Evolutionary conservation across 2,113 vertebrate species (phyloP), one percentile per base, ranked within the genome.

Genomic region (Hippocampus abdominalis): DNA sequence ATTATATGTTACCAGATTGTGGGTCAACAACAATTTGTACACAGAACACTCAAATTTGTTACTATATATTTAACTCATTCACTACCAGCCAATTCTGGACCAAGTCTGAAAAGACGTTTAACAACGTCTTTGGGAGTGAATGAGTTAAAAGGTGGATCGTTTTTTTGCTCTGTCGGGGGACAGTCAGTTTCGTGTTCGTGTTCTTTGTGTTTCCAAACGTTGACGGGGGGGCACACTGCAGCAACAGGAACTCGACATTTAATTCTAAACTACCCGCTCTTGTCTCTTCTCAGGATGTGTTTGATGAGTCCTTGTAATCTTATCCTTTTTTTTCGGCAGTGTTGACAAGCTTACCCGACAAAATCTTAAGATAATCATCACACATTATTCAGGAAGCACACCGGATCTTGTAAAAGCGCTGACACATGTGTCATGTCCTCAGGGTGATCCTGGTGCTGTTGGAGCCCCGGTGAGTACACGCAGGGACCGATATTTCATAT

Each of bases 381-480:
- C 27, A 67, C 21, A 67, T 64, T 64, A 64, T 64, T 64, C 63
- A 64, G 63, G n/a, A 12, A 66, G 64, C 64, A 51, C 46, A 36
- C 25, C 16, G 65, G 27, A 39, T 67, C 32, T 6, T 48, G 67
- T 63, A n/a, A n/a, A 42, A 10, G 20, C 23, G 12, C 46, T 67
- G 29, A 74, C 36, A 0, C 74, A 44, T 77, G 16, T 79, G 23
- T 69, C 81, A 59, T 79, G 13, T 83, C 71, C 71, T 67, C 78
- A 92, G 90, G 91, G 91, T 68, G 79, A 80, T 9, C 0, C 53
- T 3, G 88, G 91, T 42, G 63, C 75, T 62, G 76, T 79, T 82
- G 91, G 89, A 40, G 44, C 71, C 70, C 74, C 65, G 78, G 91
- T 92, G 79, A 91, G 91, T 84, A n/a, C 1, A 66, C 53, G 21